A percentile compares a stretch with the other conserved stretches of the same genome.
phyloP scores from a whole-genome alignment of 1,140 invertebrate genomes.

The Limonius californicus region DNA sequence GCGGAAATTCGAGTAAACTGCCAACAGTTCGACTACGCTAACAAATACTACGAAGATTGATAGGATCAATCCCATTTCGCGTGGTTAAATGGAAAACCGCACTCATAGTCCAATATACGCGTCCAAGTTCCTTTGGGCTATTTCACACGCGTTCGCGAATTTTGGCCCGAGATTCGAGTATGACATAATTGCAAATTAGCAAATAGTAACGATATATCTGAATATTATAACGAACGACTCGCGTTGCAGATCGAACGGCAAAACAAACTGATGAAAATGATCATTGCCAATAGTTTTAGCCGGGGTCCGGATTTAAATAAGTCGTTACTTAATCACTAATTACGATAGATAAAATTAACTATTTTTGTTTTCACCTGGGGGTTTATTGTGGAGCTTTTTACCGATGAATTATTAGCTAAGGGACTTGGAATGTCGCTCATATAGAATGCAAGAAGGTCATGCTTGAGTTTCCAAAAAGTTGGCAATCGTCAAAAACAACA shows the following conservation, averaged over 20 bases:
- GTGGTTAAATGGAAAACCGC: not conserved
- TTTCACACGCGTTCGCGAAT: not conserved
- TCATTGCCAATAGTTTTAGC: slow-evolving; percentile 20
- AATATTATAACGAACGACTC: not conserved
- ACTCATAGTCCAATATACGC: not conserved
- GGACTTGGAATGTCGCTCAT: too few species aligned
- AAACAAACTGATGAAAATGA: slow-evolving; percentile 9
- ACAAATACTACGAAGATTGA: slow-evolving; percentile 69
- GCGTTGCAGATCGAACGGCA: not conserved
- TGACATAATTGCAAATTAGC: not conserved
- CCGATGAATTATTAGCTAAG: too few species aligned
- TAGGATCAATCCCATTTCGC: slow-evolving; percentile 62
- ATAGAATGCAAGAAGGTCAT: too few species aligned
- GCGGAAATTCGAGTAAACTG: slow-evolving; percentile 12
- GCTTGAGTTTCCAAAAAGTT: too few species aligned
- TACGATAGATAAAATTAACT: slow-evolving; percentile 15
- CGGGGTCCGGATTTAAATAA: slow-evolving; percentile 28
- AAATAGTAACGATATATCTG: not conserved
- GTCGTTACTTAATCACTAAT: slow-evolving; percentile 33
- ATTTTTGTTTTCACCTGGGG: not conserved
- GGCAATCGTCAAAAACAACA: too few species aligned
- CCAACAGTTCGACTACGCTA: slow-evolving; percentile 60
- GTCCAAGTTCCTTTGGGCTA: not conserved
- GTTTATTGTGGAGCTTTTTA: too few species aligned
- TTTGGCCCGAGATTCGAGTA: not conserved